Percentiles rank a stretch among this genome's conserved stretches.
Conservation (phyloP, 1,140 invertebrate species). For the Brevipalpus yothersi region DNA sequence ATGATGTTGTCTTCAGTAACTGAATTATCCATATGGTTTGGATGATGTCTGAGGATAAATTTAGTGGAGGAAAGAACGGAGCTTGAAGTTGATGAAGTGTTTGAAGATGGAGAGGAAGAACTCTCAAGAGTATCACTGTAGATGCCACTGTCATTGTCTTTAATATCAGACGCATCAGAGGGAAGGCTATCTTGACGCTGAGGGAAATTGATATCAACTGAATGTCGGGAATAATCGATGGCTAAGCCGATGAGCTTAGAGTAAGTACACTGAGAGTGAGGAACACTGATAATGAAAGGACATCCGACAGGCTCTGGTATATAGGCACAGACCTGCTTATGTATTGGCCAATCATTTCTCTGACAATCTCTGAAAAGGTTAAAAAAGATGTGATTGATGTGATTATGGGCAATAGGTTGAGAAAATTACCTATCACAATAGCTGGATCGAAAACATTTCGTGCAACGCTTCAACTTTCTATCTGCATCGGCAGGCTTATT, state of each 20-base stretch:
- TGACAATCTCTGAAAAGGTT: slow-evolving; percentile 21
- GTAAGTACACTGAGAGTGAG: slow-evolving; percentile 23
- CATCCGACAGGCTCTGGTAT: slow-evolving; percentile 22
- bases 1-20: not conserved
- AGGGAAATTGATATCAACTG: not conserved
- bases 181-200: not conserved
- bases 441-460: slow-evolving; percentile 21
- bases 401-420: not conserved
- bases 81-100: not conserved
- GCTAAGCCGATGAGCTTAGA: slow-evolving; percentile 20
- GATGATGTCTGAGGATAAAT: slow-evolving; percentile 1
- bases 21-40: not conserved
- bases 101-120: not conserved
- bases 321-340: slow-evolving; percentile 19
- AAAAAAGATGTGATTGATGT: not conserved
- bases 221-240: slow-evolving; percentile 22
- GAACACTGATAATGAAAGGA: slow-evolving; percentile 26
- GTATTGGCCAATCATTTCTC: slow-evolving; percentile 21
- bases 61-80: not conserved
- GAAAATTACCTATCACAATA: slow-evolving; percentile 24
- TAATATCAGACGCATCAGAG: not conserved
- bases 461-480: slow-evolving; percentile 21
- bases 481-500: slow-evolving; percentile 11
- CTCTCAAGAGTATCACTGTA: not conserved
- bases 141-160: not conserved